Conservation (phyloP, 2,888 invertebrate genomes). For the Tribolium freemani region DNA sequence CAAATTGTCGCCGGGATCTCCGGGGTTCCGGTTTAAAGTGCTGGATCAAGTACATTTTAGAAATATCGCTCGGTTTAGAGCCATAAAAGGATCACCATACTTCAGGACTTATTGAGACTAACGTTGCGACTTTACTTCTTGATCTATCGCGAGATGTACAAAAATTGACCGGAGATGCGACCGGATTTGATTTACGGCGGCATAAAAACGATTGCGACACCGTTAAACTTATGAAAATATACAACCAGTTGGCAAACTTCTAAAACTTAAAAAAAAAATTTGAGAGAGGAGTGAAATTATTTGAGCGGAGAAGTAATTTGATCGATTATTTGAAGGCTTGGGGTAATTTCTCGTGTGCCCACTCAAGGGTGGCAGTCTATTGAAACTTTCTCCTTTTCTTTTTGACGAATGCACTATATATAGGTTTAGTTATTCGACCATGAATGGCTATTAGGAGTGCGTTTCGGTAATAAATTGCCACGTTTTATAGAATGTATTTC, state of each 20-base stretch:
- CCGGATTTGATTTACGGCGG: slow-evolving; percentile 25
- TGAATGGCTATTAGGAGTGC: slow-evolving; percentile 51
- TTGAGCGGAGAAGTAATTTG: slow-evolving; percentile 23
- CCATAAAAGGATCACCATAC: slow-evolving; percentile 47
- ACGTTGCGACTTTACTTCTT: slow-evolving; percentile 28
- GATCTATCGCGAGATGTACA: slow-evolving; percentile 21
- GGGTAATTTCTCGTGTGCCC: slow-evolving; percentile 24
- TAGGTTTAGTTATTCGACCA: slow-evolving; percentile 47
- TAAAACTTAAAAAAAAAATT: too few relatives aligned
- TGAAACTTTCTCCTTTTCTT: slow-evolving; percentile 32
- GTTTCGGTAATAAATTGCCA: slow-evolving; percentile 54
- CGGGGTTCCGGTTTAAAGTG: slow-evolving; percentile 46
- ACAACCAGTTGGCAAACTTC: background rate
- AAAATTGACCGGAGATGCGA: slow-evolving; percentile 31
- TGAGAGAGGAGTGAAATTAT: too few relatives aligned
- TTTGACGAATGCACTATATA: slow-evolving; percentile 31
- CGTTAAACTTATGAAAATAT: slow-evolving; percentile 38
- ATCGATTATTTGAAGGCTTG: slow-evolving; percentile 24
- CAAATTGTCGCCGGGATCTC: slow-evolving; percentile 44
- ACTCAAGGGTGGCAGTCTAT: slow-evolving; percentile 22
- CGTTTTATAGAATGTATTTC: slow-evolving; percentile 54
- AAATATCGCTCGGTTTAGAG: slow-evolving; percentile 47
- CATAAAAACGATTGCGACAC: slow-evolving; percentile 30
- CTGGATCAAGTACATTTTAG: slow-evolving; percentile 50
- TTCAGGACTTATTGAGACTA: slow-evolving; percentile 46